These are phyloP conservation scores for Orchesella cincta DNA, from an alignment of 1,140 invertebrate genomes.

Conservation along the genomic window DNA sequence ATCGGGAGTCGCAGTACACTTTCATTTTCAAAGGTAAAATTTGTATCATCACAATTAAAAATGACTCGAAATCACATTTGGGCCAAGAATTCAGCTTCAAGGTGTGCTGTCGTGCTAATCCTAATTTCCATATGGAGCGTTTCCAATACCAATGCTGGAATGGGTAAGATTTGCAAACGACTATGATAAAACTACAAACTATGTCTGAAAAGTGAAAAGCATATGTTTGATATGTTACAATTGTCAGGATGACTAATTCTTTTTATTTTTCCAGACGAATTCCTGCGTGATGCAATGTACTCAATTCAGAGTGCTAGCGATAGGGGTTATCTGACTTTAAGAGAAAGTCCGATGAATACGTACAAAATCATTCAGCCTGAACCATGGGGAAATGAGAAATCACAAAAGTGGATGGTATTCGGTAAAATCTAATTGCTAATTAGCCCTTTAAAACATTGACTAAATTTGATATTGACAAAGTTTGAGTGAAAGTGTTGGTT, in stretches of 20 bases:
- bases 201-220: too few relatives aligned
- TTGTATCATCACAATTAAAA: too few relatives aligned
- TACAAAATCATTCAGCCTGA: constrained; percentile 23
- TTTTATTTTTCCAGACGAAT: constrained; percentile 24
- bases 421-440: background rate
- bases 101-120: too few relatives aligned
- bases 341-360: background rate
- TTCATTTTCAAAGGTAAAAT: too few relatives aligned
- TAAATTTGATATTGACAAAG: constrained; percentile 1
- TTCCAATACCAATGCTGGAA: constrained; percentile 21
- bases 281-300: constrained; percentile 26
- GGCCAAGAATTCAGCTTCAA: background rate
- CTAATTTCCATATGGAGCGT: too few relatives aligned
- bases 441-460: background rate
- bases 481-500: background rate
- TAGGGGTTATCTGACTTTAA: constrained; percentile 16
- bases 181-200: background rate
- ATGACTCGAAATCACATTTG: too few relatives aligned
- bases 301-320: constrained; percentile 31
- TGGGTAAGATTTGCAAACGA: constrained; percentile 31
- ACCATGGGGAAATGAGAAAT: background rate
- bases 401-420: constrained; percentile 11
- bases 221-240: background rate
- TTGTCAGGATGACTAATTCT: background rate
- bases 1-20: too few relatives aligned